These are phyloP conservation scores for Lordiphosa collinella DNA, from an alignment of 1,140 invertebrate species.

Conservation along the genomic window DNA sequence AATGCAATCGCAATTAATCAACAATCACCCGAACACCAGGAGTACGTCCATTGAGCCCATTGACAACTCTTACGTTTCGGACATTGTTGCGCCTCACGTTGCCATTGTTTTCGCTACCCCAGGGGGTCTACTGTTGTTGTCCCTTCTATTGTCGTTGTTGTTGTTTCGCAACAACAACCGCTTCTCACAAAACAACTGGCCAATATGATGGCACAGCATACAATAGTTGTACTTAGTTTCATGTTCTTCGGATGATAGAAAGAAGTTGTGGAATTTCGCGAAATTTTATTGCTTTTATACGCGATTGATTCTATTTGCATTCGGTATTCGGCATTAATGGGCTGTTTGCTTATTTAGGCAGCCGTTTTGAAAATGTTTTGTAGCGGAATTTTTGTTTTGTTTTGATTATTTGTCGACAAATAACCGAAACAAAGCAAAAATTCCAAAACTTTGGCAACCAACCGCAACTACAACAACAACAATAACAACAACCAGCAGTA, in stretches of 20 bases:
- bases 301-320: slow-evolving; percentile 6
- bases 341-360: slow-evolving; percentile 12
- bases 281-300: slow-evolving; percentile 16
- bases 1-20: too few relatives aligned
- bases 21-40: too few relatives aligned
- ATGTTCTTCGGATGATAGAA: slow-evolving; percentile 17
- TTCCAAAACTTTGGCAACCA: too few relatives aligned
- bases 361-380: slow-evolving; percentile 20
- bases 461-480: too few relatives aligned
- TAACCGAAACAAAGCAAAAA: too few relatives aligned
- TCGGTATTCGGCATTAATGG: background rate
- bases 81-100: background rate
- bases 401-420: too few relatives aligned
- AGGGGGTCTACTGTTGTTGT: slow-evolving; percentile 1
- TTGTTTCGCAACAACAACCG: too few relatives aligned
- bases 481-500: too few relatives aligned
- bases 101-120: background rate
- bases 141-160: too few relatives aligned
- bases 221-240: slow-evolving; percentile 1
- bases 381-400: too few relatives aligned
- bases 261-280: background rate
- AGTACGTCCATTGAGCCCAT: too few relatives aligned
- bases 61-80: too few relatives aligned
- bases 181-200: slow-evolving; percentile 9
- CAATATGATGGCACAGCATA: slow-evolving; percentile 9